Percentiles rank a stretch among this genome's conserved stretches.
Evolutionary conservation across 2,888 invertebrate genomes (phyloP).

Genomic region (Pediacus dermestoides): DNA sequence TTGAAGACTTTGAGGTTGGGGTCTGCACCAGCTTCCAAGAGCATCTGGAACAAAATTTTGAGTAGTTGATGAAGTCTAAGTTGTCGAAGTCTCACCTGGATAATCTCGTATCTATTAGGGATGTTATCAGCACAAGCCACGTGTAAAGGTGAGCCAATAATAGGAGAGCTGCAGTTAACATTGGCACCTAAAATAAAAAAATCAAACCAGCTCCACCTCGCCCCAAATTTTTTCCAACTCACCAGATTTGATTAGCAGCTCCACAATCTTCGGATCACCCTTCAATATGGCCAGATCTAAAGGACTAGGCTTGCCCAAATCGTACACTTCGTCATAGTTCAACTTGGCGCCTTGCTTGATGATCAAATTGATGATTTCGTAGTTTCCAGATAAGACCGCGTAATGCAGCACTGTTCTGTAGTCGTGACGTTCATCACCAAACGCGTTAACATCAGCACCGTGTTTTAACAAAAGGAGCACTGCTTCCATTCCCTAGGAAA

Average conservation of each 20-base stretch:
- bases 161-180: constrained; percentile 75
- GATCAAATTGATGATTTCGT: constrained; percentile 71
- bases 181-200: constrained; percentile 59
- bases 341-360: constrained; percentile 78
- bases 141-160: constrained; percentile 78
- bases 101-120: constrained; percentile 56
- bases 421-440: constrained; percentile 82
- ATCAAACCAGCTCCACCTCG: background rate
- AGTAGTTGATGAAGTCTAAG: too few relatives aligned
- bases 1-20: constrained; percentile 73
- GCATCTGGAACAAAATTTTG: constrained; percentile 50
- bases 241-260: constrained; percentile 69
- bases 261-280: constrained; percentile 70
- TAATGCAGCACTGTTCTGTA: constrained; percentile 83
- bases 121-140: constrained; percentile 80
- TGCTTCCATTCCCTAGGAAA: constrained; percentile 66
- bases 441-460: constrained; percentile 84
- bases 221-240: background rate
- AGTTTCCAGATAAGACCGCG: constrained; percentile 75
- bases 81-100: constrained; percentile 43
- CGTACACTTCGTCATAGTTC: constrained; percentile 58
- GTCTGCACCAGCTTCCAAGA: constrained; percentile 69
- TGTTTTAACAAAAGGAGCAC: constrained; percentile 71
- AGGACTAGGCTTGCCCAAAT: constrained; percentile 64
- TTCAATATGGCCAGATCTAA: constrained; percentile 82